A percentile compares a stretch with the other conserved stretches of the same genome.
phyloP scores from a whole-genome alignment of 35 echinoderm and acorn worm species.

The Hemicentrotus pulcherrimus region DNA sequence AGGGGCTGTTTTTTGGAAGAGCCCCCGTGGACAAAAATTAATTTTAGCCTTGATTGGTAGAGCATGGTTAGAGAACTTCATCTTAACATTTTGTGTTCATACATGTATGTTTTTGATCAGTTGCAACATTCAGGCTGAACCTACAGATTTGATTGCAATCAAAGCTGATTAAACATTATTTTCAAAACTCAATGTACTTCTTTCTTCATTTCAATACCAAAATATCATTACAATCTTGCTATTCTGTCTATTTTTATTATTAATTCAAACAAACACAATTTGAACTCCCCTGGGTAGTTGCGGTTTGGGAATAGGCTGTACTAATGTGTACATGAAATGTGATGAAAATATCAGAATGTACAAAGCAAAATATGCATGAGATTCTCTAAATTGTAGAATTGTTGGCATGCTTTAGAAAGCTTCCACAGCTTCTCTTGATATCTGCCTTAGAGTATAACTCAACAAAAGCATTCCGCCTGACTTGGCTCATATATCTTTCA shows the following conservation, averaged over 20 bases:
- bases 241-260: not conserved
- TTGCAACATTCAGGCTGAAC: too few species aligned
- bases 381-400: not conserved
- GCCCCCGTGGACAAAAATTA: too few species aligned
- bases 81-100: too few species aligned
- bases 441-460: not conserved
- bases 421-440: not conserved
- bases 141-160: not conserved
- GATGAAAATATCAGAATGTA: not conserved
- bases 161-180: not conserved
- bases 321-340: not conserved
- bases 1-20: too few species aligned
- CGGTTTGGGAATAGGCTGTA: not conserved
- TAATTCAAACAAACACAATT: not conserved
- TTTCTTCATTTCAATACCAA: not conserved
- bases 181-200: not conserved
- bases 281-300: not conserved
- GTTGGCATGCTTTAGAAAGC: not conserved
- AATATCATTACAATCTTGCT: not conserved
- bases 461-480: not conserved
- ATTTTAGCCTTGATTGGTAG: too few species aligned
- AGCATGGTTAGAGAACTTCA: too few species aligned
- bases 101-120: too few species aligned
- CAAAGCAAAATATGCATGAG: not conserved
- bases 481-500: not conserved